Conservation (phyloP, 2,888 invertebrate species). For the Arge pagana region DNA sequence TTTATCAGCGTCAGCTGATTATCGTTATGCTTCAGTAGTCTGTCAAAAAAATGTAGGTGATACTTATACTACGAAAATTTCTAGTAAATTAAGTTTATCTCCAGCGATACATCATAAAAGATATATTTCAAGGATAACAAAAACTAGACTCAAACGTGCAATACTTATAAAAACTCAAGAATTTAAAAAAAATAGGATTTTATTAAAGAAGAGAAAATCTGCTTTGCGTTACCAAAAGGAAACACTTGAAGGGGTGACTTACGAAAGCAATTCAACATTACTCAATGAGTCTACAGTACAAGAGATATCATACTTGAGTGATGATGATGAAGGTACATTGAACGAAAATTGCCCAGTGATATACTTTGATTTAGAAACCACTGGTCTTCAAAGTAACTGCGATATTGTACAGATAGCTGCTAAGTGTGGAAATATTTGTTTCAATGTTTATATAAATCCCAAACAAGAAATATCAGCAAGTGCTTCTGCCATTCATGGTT, state of each 20-base stretch:
- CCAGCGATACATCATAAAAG: neutral
- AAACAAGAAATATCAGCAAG: conserved; percentile 15
- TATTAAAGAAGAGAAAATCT: conserved; percentile 4
- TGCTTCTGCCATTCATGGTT: conserved; percentile 25
- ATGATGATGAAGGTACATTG: no score
- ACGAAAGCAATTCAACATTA: neutral
- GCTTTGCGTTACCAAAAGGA: conserved; percentile 14
- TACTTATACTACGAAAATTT: neutral
- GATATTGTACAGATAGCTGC: conserved; percentile 30
- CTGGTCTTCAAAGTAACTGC: conserved; percentile 16
- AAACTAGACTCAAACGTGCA: neutral
- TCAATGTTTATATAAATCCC: conserved; percentile 25
- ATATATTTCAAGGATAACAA: neutral
- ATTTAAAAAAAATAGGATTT: conserved; percentile 9
- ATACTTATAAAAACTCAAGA: neutral
- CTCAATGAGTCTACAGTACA: no score
- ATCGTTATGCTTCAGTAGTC: neutral
- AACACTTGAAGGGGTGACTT: conserved; percentile 6
- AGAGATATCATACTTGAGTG: no score
- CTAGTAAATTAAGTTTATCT: neutral
- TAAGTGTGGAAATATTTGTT: conserved; percentile 10
- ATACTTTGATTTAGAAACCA: conserved; percentile 30
- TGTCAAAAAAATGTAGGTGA: neutral
- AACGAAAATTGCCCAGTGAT: no score
- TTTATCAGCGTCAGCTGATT: neutral